Evolutionary conservation across 2,797 vertebrate species (phyloP), one percentile per base, ranked within the genome.

Genomic region (Malurus splendens): DNA sequence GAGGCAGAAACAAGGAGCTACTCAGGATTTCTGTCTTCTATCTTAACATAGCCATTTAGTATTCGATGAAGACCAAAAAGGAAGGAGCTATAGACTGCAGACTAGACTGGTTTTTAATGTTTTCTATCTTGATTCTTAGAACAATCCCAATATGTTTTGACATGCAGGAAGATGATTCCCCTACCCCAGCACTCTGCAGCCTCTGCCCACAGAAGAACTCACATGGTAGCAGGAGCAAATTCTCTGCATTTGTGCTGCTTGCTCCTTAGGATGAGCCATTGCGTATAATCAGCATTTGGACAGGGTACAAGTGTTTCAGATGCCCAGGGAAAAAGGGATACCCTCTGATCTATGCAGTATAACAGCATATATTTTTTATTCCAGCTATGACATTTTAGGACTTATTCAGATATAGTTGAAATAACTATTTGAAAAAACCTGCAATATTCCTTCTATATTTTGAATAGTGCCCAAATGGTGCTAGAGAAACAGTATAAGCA

Each of bases 1-100:
- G 27, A 54, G 0, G 2, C 6, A n/a, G 28, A 59, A 6, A 20
- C 8, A 5, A 12, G 24, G 20, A 67, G 9, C 4, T 50, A 32
- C 22, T 32, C 24, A 27, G 44, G 19, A 50, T 22, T 82, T 81
- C 50, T 67, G 20, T 41, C 39, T 68, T 45, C 27, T 47, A 4
- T 22, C 27, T 68, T 74, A 59, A 41, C 3, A 4, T 11, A 41
- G 8, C 10, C 7, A 62, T 66, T 67, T 45, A 55, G 3, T 44
- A 28, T 72, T 68, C 74, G 48, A 33, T 23, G 42, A 72, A 76
- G 23, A n/a, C 12, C n/a, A 48, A 36, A 54, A 8, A 51, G 10
- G 23, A 89, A 68, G 16, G 6, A 79, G 55, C 36, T 36, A 36
- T 56, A 81, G 23, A 45, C 17, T 64, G 13, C 7, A 44, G n/a